Evolutionary conservation across 1,140 invertebrate species (phyloP).

Genomic region (Leucophenga varia): DNA sequence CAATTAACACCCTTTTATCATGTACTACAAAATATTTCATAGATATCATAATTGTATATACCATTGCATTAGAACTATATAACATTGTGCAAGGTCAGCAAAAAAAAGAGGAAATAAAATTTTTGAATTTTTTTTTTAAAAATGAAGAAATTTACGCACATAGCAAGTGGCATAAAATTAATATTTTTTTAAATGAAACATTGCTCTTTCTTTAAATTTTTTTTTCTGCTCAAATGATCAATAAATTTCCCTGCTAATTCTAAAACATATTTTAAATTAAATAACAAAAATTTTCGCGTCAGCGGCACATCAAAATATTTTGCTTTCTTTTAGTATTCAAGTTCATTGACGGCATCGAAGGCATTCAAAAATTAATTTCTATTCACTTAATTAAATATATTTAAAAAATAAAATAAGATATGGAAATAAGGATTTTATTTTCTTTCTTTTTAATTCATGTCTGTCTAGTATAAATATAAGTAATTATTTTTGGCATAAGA

Average conservation of each 20-base stretch:
- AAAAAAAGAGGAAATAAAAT: no score
- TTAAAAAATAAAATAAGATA: constrained; percentile 34
- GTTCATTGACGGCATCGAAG: constrained; percentile 31
- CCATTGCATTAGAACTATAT: no score
- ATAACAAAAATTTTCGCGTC: no score
- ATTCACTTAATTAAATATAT: constrained; percentile 22
- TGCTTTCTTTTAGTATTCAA: constrained; percentile 33
- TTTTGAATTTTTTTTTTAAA: no score
- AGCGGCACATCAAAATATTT: constrained; percentile 12
- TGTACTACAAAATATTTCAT: no score
- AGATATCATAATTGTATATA: no score
- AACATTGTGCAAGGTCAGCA: constrained; percentile 1
- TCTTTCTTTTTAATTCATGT: constrained; percentile 1
- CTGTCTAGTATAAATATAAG: neutral
- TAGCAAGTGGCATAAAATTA: no score
- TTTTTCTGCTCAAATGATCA: neutral
- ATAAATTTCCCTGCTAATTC: neutral
- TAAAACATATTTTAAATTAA: neutral
- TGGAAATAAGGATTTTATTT: constrained; percentile 26
- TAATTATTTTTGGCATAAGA: constrained; percentile 22
- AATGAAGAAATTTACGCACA: no score
- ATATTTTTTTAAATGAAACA: no score
- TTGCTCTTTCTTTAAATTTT: no score
- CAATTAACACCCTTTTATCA: no score
- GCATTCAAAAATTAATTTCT: constrained; percentile 14